Base-by-base conservation (phyloP, 2,888 invertebrate genomes). In the Lepidonotus clava region DNA sequence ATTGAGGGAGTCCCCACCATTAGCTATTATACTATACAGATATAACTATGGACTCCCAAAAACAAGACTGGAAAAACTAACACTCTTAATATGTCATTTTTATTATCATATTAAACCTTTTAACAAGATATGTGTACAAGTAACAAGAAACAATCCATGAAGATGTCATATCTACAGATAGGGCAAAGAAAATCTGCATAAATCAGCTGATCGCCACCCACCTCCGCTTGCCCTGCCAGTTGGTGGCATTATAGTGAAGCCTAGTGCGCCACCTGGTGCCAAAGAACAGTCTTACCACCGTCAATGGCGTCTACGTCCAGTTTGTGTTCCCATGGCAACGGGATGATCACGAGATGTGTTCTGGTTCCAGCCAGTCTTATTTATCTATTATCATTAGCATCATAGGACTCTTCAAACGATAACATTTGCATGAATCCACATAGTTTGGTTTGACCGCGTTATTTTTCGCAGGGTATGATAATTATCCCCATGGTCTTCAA, bases 61-160 rank as follows among this genome's bases (percentile, higher is more conserved):
- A n/a, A n/a, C n/a, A n/a, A n/a, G n/a, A n/a, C n/a, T n/a, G n/a
- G n/a, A 71, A 2, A 1, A 36, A 34, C 38, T 4, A 11, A 46
- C 46, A 66, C 38, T 71, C 71, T 36, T 71, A 71, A 71, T 71
- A 36, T 71, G 36, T 36, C n/a, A 11, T 36, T 71, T 71, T 80
- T 76, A 80, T 80, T 80, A 80, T 80, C 80, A 80, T 80, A 80
- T 80, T 80, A 80, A 80, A 80, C 46, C 38, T 71, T 41, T 41
- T 80, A 80, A 80, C 80, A 80, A 80, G 80, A 80, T 80, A 80
- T 80, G 80, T 80, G 80, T 80, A 80, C 80, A 80, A 80, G 80
- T 80, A 80, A 80, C 80, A 80, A 80, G 80, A 80, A 80, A 80
- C 80, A 80, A 80, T 46, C 80, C 80, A 80, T 80, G 80, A 80